Percentiles rank a stretch among this genome's conserved stretches.
phyloP scores from a whole-genome alignment of 2,113 vertebrate genomes.

The Pelecanoides urinatrix region DNA sequence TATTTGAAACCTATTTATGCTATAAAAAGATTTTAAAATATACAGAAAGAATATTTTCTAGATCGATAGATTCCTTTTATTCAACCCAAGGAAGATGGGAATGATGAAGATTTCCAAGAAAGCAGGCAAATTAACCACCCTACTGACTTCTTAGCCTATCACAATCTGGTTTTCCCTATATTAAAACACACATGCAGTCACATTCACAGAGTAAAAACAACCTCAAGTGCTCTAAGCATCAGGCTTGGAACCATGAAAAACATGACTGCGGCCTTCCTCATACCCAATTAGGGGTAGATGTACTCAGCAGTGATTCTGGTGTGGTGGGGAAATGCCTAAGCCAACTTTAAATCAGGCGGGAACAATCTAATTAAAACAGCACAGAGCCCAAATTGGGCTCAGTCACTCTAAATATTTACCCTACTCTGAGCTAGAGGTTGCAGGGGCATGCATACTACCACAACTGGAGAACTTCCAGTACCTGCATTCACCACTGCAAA shows the following conservation, averaged over 20 bases:
- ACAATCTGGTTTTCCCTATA: neutral
- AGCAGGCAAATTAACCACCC: neutral
- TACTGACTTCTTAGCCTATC: neutral
- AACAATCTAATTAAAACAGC: constrained; percentile 38
- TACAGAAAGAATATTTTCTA: neutral
- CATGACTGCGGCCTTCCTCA: constrained; percentile 44
- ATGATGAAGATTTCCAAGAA: neutral
- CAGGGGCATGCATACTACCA: neutral
- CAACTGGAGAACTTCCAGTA: constrained; percentile 19
- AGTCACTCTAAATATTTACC: constrained; percentile 60
- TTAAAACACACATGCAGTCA: constrained; percentile 17
- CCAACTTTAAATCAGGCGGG: constrained; percentile 23
- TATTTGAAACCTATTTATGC: neutral
- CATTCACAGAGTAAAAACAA: constrained; percentile 6
- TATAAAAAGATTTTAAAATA: neutral
- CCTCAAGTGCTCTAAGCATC: constrained; percentile 13
- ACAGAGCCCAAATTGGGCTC: neutral
- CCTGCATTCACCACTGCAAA: constrained; percentile 3
- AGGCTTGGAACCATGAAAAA: constrained; percentile 29
- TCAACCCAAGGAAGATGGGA: neutral
- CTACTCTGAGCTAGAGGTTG: neutral
- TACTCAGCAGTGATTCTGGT: neutral
- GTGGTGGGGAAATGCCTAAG: constrained; percentile 17
- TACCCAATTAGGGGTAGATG: neutral
- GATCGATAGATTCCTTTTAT: neutral